Percentiles rank a stretch among this genome's conserved stretches.
phyloP scores from a whole-genome alignment of 37 sponge, comb jelly and placozoan genomes.

The Ianthella basta region DNA sequence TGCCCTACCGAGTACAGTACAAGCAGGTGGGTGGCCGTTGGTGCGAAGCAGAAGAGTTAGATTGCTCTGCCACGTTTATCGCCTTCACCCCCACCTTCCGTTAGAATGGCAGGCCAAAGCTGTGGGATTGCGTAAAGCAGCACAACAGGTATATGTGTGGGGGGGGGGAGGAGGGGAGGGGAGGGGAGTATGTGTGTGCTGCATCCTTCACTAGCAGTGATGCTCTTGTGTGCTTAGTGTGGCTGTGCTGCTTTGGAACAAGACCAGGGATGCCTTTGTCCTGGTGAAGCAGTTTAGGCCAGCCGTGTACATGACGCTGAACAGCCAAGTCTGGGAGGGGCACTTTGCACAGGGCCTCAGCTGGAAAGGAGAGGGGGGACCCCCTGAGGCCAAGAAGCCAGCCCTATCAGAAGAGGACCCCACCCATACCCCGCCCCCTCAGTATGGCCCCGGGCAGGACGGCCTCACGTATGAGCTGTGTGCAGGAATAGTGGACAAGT shows the following conservation, averaged over 20 bases:
- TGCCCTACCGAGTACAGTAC: slow-evolving; percentile 80
- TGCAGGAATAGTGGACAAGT: slow-evolving; percentile 92
- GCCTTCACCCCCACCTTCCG: neutral
- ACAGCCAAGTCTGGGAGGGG: slow-evolving; percentile 49
- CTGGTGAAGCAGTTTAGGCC: slow-evolving; percentile 94
- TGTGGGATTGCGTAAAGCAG: slow-evolving; percentile 87
- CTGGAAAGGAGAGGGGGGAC: slow-evolving; percentile 33
- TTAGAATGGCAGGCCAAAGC: slow-evolving; percentile 68
- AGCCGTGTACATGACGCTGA: slow-evolving; percentile 77
- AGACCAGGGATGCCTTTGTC: slow-evolving; percentile 72
- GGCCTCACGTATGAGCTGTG: slow-evolving; percentile 93
- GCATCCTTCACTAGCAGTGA: slow-evolving; percentile 1
- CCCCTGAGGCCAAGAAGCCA: neutral
- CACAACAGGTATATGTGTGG: slow-evolving; percentile 89
- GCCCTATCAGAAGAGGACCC: neutral
- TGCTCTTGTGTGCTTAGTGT: slow-evolving; percentile 55
- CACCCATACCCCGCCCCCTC: neutral
- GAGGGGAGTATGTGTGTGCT: slow-evolving; percentile 26
- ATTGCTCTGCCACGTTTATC: no score
- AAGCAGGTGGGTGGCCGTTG: slow-evolving; percentile 65
- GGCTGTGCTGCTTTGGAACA: slow-evolving; percentile 81
- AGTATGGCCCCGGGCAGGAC: slow-evolving; percentile 54
- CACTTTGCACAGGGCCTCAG: slow-evolving; percentile 51
- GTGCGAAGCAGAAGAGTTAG: no score
- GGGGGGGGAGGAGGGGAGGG: no score